Percentiles rank a stretch among this genome's conserved stretches.
Conservation (phyloP, 2,888 invertebrate genomes). For the Branchipolynoe longqiensis region DNA sequence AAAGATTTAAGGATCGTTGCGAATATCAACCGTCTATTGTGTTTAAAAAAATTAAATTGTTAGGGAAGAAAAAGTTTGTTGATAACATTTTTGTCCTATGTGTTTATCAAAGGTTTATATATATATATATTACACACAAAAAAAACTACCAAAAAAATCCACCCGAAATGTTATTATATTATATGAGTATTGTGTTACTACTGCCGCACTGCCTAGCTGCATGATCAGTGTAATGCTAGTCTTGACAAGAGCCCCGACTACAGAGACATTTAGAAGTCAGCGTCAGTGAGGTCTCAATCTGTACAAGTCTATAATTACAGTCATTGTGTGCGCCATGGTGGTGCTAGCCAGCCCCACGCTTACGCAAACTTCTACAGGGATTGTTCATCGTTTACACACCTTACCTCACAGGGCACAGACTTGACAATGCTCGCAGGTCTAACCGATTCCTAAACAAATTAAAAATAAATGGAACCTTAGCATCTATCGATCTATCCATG, state of each 20-base stretch:
- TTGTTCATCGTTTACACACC: neutral
- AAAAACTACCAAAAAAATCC: too few species aligned
- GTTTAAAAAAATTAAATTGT: neutral
- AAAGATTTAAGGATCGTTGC: neutral
- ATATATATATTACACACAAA: too few species aligned
- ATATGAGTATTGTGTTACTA: constrained; percentile 37
- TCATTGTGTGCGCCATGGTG: too few species aligned
- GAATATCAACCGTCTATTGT: too few species aligned
- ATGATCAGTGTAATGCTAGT: constrained; percentile 20
- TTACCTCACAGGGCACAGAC: neutral
- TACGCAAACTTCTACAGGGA: neutral
- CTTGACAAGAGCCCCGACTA: neutral
- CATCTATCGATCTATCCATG: too few species aligned
- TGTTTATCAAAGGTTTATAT: too few species aligned
- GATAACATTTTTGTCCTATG: constrained; percentile 8
- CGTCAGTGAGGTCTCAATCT: too few species aligned
- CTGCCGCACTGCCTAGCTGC: constrained; percentile 37
- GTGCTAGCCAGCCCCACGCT: too few species aligned
- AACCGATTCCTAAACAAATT: too few species aligned
- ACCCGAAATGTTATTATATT: constrained; percentile 4
- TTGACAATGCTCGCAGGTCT: constrained; percentile 3
- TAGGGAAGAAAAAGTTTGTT: neutral
- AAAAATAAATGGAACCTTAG: too few species aligned
- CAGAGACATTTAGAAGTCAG: neutral
- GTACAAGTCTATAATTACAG: too few species aligned